These are phyloP conservation scores for Yponomeuta sedellus DNA, from an alignment of 2,888 invertebrate species.

Conservation along the genomic window DNA sequence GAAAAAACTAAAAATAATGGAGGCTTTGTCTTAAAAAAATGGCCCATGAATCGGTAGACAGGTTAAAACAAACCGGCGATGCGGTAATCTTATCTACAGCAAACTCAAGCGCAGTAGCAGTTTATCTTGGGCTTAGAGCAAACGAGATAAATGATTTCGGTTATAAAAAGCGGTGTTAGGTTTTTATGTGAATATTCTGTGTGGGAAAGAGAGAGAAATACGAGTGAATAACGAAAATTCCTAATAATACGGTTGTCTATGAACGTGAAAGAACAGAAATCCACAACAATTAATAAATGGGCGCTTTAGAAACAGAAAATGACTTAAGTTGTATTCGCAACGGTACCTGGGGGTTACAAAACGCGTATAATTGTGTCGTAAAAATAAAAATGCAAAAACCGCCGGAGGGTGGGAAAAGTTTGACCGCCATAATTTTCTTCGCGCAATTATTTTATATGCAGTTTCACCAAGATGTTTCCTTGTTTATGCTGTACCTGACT, in stretches of 20 bases:
- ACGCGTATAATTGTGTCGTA: constrained; percentile 73
- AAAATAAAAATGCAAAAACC: constrained; percentile 75
- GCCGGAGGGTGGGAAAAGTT: constrained; percentile 69
- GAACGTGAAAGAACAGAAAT: background rate
- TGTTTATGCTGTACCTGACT: constrained; percentile 46
- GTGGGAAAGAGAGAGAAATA: constrained; percentile 56
- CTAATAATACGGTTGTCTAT: background rate
- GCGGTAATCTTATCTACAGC: constrained; percentile 67
- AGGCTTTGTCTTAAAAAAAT: constrained; percentile 65
- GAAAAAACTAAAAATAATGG: constrained; percentile 47
- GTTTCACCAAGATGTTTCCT: constrained; percentile 45
- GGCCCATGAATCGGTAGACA: constrained; percentile 65
- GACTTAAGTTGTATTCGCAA: constrained; percentile 41
- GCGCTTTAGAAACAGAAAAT: constrained; percentile 49
- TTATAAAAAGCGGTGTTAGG: constrained; percentile 41
- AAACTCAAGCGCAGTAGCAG: constrained; percentile 75
- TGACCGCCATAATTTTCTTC: constrained; percentile 58
- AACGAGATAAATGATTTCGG: constrained; percentile 74
- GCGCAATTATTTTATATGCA: constrained; percentile 63
- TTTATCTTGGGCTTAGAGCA: constrained; percentile 71
- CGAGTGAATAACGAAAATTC: background rate
- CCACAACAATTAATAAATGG: background rate
- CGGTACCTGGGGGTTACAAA: constrained; percentile 36
- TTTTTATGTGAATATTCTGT: constrained; percentile 9
- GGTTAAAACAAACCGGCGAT: constrained; percentile 60